These are phyloP conservation scores for Sphaerophoria rueppellii DNA, from an alignment of 2,888 invertebrate species.

Conservation along the genomic window DNA sequence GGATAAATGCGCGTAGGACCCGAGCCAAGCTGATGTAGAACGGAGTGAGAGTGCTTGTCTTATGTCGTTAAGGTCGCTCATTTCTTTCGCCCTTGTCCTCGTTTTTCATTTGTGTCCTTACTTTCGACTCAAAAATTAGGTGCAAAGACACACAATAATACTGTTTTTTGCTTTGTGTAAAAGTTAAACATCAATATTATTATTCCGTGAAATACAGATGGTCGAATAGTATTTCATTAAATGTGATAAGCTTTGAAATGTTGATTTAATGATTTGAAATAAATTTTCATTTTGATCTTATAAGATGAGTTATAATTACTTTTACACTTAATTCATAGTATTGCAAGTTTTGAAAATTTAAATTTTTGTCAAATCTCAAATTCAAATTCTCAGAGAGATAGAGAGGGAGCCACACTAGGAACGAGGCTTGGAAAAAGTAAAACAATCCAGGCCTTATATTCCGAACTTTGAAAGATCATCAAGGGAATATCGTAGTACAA, in stretches of 20 bases:
- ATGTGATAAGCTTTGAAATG: slow-evolving; percentile 13
- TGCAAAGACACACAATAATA: not conserved
- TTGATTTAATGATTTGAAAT: not conserved
- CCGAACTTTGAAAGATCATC: no score
- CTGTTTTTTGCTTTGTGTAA: not conserved
- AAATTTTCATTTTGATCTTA: not conserved
- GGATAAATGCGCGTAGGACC: slow-evolving; percentile 37
- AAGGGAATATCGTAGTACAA: no score
- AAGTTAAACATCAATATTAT: slow-evolving; percentile 6
- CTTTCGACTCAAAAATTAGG: not conserved
- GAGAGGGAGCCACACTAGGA: no score
- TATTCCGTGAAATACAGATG: not conserved
- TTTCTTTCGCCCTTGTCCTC: not conserved
- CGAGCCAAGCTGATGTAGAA: not conserved
- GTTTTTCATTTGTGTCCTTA: no score
- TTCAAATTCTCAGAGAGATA: no score
- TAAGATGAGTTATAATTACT: slow-evolving; percentile 26
- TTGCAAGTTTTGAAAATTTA: no score
- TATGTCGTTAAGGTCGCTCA: not conserved
- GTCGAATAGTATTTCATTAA: slow-evolving; percentile 27
- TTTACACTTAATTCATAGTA: no score
- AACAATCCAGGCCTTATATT: no score
- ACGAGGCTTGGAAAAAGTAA: no score
- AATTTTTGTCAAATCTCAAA: no score
- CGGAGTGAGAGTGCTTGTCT: not conserved